These are phyloP conservation scores for Illadopsis cleaveri DNA, from an alignment of 2,113 vertebrate genomes.

Conservation along the genomic window DNA sequence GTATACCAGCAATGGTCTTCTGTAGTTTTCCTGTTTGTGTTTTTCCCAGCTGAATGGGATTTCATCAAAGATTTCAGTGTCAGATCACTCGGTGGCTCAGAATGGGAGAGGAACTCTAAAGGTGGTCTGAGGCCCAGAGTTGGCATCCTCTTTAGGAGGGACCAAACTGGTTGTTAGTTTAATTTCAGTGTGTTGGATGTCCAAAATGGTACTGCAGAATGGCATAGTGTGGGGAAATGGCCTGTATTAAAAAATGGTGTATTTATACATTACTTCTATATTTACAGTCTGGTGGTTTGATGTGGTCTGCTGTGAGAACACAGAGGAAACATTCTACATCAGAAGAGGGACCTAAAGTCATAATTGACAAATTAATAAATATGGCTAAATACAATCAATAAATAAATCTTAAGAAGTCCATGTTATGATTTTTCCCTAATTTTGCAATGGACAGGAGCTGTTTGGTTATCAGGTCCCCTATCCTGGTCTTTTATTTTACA, in stretches of 20 bases:
- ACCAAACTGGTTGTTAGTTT: neutral
- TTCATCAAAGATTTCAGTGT: neutral
- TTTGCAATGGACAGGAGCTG: neutral
- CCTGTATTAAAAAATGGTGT: neutral
- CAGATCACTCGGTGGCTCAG: neutral
- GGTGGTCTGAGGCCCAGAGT: neutral
- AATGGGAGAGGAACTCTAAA: neutral
- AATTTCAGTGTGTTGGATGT: neutral
- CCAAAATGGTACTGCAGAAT: neutral
- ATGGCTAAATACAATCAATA: neutral
- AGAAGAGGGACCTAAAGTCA: neutral
- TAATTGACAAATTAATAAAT: neutral
- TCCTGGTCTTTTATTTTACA: conserved; percentile 18
- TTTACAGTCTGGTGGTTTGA: neutral
- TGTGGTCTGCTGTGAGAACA: neutral
- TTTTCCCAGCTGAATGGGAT: neutral
- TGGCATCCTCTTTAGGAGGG: neutral
- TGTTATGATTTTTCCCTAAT: neutral
- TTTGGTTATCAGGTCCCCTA: neutral
- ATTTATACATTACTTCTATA: neutral
- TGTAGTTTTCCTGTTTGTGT: neutral
- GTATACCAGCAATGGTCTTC: neutral
- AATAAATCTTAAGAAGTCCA: neutral
- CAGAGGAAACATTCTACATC: neutral
- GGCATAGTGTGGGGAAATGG: neutral